Evolutionary conservation across 2,888 invertebrate genomes (phyloP), one percentile per base, ranked within the genome.

Genomic region (Gastracanthus pulcherrimus): DNA sequence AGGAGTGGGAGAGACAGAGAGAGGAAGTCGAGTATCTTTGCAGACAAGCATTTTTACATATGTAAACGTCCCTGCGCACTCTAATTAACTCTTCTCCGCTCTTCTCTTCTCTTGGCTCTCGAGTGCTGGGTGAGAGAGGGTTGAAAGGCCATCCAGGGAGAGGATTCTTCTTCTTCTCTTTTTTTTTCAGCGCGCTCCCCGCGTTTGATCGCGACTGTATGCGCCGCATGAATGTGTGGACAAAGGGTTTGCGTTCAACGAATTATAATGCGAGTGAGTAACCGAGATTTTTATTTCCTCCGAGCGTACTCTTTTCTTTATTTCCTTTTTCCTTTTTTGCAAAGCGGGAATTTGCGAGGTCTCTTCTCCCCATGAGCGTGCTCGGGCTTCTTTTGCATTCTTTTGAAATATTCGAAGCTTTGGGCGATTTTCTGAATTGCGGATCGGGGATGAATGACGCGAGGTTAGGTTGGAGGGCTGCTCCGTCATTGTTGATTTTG

Each of bases 31-130:
- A 69, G 76, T 76, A 58, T 58, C 64, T 76, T 69, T 31, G 34
- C 67, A 66, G 36, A 58, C 31, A 19, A 51, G 26, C 62, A 51
- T 85, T 85, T 82, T 83, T 81, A 84, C 84, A 86, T 86, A 83
- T 82, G 85, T 86, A 86, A 87, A 84, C 83, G 84, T 78, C 77
- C 72, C 82, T 84, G 84, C n/a, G n/a, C 82, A 84, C 84, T 86
- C 84, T 83, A 84, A 83, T 85, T 84, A 85, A 85, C 85, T 86
- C 79, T 55, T 72, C 83, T 82, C 84, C 19, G n/a, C n/a, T n/a
- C n/a, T n/a, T n/a, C n/a, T n/a, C n/a, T n/a, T n/a, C n/a, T n/a
- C n/a, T n/a, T n/a, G n/a, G n/a, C n/a, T n/a, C n/a, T n/a, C n/a
- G n/a, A n/a, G n/a, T n/a, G n/a, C n/a, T n/a, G n/a, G n/a, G n/a